These are phyloP conservation scores for Prolemur simus DNA, from an alignment of 2,113 vertebrate species.

Conservation along the genomic window DNA sequence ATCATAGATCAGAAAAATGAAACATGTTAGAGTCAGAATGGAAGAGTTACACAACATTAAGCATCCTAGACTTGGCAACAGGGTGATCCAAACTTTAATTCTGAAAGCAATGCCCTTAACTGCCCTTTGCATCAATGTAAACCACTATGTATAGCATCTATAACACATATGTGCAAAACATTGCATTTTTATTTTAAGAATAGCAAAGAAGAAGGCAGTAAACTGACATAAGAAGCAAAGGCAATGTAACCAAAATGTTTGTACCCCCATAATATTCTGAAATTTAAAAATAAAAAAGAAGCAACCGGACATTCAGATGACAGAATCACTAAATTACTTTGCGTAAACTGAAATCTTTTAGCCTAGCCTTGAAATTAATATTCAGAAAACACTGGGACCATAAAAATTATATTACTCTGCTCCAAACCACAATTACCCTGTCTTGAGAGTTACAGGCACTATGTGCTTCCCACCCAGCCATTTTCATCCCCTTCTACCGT, in stretches of 20 bases:
- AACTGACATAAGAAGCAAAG: background rate
- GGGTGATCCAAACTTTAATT: background rate
- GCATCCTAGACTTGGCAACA: background rate
- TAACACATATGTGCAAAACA: background rate
- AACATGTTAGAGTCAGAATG: background rate
- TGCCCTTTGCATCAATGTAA: background rate
- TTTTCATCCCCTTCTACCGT: background rate
- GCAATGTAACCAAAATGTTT: too few relatives aligned
- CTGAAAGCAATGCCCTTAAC: background rate
- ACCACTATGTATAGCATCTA: background rate
- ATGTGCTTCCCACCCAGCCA: background rate
- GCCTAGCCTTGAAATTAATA: background rate
- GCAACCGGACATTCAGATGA: background rate
- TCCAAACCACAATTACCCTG: background rate
- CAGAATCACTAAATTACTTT: background rate
- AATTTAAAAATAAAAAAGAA: background rate
- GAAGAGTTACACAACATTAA: constrained; percentile 11
- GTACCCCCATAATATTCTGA: too few relatives aligned
- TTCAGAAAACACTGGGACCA: background rate
- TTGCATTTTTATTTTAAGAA: background rate
- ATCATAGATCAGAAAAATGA: background rate
- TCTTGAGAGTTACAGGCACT: background rate
- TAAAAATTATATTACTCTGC: background rate
- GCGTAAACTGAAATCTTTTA: background rate
- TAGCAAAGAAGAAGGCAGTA: background rate